Evolutionary conservation across 2,113 vertebrate species (phyloP), one percentile per base, ranked within the genome.

Genomic region (Hipposideros armiger): DNA sequence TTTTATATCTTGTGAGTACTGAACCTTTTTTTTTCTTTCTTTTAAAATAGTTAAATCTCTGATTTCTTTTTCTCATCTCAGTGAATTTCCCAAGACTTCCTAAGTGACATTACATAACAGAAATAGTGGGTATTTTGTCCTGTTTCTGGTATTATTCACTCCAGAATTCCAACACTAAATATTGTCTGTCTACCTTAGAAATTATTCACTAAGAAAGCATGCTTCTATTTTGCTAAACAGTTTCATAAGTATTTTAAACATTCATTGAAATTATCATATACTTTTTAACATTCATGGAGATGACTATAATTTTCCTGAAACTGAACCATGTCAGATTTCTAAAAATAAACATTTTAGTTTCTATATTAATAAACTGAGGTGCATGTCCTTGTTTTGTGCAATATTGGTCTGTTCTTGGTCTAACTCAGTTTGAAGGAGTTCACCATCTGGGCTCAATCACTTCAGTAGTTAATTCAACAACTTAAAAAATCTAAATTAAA

Each of bases 261-360:
- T 40, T 26, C 52, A 73, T 32, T 56, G 28, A 58, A 42, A 73
- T 42, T 10, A 56, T 40, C 9, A 73, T 14, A 86, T 50, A 86
- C 40, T 54, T 86, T 86, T 54, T 86, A 86, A 83, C 13, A 67
- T 54, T 36, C 28, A 26, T 50, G 17, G 20, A 87, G 50, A 72
- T 8, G 8, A 78, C 13, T 40, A 10, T 64, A 67, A 30, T 70
- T 80, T 86, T 78, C 15, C 45, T 73, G 36, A 86, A 50, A 86
- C 54, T 52, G 78, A 85, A 54, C 50, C 20, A 72, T 42, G 78
- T 52, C 45, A 81, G 54, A 86, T 72, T 91, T 73, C 4, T 86
- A 78, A 86, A 95, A 87, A 45, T 72, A 80, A 80, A 64, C 24
- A 47, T 60, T 91, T 54, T 54, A 30, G 16, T 81, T 81, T 70